These are phyloP conservation scores for Hippopotamus amphibius DNA, from an alignment of 2,113 vertebrate genomes.

Conservation along the genomic window DNA sequence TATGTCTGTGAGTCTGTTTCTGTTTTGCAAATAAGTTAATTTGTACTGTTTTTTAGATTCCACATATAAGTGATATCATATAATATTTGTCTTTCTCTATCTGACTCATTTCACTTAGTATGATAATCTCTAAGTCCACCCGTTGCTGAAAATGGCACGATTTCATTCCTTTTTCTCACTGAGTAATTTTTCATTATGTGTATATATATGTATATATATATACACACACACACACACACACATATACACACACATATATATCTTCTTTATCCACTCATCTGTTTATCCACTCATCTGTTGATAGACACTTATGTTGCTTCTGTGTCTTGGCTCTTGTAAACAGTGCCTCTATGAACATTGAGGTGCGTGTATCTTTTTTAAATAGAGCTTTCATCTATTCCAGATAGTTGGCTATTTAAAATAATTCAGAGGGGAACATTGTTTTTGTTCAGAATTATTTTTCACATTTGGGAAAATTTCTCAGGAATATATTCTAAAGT, in stretches of 20 bases:
- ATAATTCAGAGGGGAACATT: background rate
- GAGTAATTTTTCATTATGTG: background rate
- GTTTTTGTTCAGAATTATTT: background rate
- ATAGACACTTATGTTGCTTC: background rate
- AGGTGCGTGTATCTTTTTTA: background rate
- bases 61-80: background rate
- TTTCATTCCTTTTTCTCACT: background rate
- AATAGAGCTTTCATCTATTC: background rate
- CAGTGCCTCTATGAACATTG: background rate
- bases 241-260: background rate
- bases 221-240: background rate
- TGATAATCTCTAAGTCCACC: background rate
- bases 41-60: background rate
- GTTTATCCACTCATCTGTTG: background rate
- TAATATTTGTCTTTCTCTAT: background rate
- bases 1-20: background rate
- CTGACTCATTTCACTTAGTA: background rate
- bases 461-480: constrained; percentile 1
- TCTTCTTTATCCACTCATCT: background rate
- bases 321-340: background rate
- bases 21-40: background rate
- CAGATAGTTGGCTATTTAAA: background rate
- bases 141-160: background rate
- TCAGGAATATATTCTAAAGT: background rate
- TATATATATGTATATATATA: background rate